phyloP scores from a whole-genome alignment of 1,140 invertebrate species.

The Drosophila saltans region DNA sequence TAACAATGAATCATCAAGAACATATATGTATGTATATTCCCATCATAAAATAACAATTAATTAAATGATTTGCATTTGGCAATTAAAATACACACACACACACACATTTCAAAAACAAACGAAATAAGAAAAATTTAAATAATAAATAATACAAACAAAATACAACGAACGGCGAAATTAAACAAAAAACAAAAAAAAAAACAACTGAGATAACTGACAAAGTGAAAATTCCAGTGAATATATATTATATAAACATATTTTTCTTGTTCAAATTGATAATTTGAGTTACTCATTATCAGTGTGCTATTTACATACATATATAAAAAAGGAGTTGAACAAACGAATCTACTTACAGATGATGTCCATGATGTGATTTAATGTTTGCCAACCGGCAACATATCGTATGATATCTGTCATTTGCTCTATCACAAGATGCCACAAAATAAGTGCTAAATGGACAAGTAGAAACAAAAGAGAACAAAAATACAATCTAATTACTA shows the following conservation, averaged over 20 bases:
- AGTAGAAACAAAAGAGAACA: constrained; percentile 20
- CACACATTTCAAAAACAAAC: background rate
- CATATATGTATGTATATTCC: background rate
- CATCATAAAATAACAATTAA: constrained; percentile 28
- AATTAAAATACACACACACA: background rate
- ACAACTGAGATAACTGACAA: constrained; percentile 11
- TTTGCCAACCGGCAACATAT: constrained; percentile 47
- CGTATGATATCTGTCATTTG: too few relatives aligned
- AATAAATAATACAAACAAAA: constrained; percentile 23
- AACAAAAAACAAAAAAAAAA: constrained; percentile 10
- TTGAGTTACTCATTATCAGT: constrained; percentile 34
- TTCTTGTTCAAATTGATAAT: constrained; percentile 17
- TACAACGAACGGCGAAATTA: background rate
- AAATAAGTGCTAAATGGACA: constrained; percentile 37
- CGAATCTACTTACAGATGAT: constrained; percentile 45
- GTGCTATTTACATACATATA: background rate
- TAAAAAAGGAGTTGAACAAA: constrained; percentile 20
- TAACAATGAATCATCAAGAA: constrained; percentile 26
- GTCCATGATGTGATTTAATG: constrained; percentile 56
- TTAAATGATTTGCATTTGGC: constrained; percentile 1
- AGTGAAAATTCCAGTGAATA: constrained; percentile 22
- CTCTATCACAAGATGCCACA: constrained; percentile 22
- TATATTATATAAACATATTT: background rate
- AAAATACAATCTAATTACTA: background rate
- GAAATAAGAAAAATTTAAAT: constrained; percentile 9